phyloP scores from a whole-genome alignment of 2,797 vertebrate genomes.

The Scolopax rusticola region DNA sequence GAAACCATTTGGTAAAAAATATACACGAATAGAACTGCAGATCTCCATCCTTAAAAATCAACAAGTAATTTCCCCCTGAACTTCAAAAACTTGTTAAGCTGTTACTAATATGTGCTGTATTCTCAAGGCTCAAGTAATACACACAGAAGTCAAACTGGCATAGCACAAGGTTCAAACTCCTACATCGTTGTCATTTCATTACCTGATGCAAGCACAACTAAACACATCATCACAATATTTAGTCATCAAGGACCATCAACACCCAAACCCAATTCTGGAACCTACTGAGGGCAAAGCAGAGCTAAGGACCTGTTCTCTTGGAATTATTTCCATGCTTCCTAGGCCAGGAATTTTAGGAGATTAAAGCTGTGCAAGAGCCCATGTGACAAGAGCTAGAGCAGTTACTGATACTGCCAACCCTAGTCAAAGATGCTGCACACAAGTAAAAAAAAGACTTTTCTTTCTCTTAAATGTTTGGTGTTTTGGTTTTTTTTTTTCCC shows the following conservation, averaged over 20 bases:
- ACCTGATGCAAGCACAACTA: not conserved
- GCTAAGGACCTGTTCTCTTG: not conserved
- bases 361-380: not conserved
- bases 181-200: not conserved
- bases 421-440: not conserved
- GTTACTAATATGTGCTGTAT: not conserved
- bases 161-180: not conserved
- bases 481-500: not conserved
- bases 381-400: not conserved
- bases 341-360: not conserved
- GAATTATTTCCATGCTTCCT: not conserved
- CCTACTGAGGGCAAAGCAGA: not conserved
- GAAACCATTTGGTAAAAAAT: not conserved
- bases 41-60: not conserved
- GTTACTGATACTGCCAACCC: not conserved
- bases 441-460: too few relatives aligned
- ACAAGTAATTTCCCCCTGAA: not conserved
- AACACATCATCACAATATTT: fast-evolving
- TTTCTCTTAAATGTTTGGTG: not conserved
- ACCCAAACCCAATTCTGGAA: not conserved
- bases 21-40: not conserved
- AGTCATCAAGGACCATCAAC: not conserved
- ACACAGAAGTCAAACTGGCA: not conserved
- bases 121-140: not conserved
- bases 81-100: not conserved